These are phyloP conservation scores for Colistium nudipinnis DNA, from an alignment of 2,113 vertebrate genomes.

Conservation along the genomic window DNA sequence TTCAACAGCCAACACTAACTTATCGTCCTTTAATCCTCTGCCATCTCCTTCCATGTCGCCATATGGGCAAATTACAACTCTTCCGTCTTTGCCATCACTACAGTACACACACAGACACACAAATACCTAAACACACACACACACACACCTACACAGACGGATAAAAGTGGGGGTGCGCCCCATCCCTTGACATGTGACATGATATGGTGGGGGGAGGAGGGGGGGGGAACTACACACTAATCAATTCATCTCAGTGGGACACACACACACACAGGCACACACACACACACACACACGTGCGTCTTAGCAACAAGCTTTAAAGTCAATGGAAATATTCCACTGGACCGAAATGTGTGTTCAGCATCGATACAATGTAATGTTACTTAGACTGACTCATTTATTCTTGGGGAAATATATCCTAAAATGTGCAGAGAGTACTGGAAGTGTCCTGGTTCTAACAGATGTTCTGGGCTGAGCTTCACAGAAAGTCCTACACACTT, in stretches of 20 bases:
- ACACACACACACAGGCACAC: background rate
- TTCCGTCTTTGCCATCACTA: constrained; percentile 11
- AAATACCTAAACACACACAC: constrained; percentile 1
- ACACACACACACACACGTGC: background rate
- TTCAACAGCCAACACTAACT: constrained; percentile 28
- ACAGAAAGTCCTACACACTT: background rate
- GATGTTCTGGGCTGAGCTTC: background rate
- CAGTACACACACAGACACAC: background rate
- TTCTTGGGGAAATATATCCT: too few relatives aligned
- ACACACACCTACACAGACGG: background rate
- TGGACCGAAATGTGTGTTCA: too few relatives aligned
- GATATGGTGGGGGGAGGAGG: constrained; percentile 12
- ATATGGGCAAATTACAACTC: constrained; percentile 28
- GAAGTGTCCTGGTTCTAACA: too few relatives aligned
- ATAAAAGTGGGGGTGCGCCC: background rate
- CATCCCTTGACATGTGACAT: background rate
- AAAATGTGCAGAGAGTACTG: too few relatives aligned
- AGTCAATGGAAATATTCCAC: too few relatives aligned
- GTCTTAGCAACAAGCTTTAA: background rate
- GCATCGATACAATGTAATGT: too few relatives aligned
- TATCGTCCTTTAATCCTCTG: constrained; percentile 31
- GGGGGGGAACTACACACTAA: constrained; percentile 42
- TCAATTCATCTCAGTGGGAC: constrained; percentile 27
- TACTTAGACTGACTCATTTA: too few relatives aligned
- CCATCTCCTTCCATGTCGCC: constrained; percentile 23